These are phyloP conservation scores for Oncorhynchus mykiss DNA, from an alignment of 2,113 vertebrate species.

Conservation along the genomic window DNA sequence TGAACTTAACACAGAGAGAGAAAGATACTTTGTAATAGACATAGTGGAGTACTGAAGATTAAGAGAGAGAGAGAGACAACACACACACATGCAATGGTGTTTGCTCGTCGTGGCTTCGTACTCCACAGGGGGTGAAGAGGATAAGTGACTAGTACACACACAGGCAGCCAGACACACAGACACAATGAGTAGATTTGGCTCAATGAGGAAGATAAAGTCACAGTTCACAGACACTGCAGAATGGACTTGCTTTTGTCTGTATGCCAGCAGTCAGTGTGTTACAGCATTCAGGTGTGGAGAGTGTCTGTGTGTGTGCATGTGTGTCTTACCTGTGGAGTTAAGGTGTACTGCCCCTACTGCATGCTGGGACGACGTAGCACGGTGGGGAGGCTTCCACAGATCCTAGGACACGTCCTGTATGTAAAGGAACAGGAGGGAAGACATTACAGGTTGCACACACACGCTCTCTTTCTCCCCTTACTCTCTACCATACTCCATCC, in stretches of 20 bases:
- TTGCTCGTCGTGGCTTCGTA: no score
- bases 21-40: not conserved
- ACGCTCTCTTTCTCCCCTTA: not conserved
- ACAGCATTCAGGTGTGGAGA: not conserved
- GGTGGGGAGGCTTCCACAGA: conserved; percentile 51
- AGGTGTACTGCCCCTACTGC: conserved; percentile 45
- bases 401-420: conserved; percentile 65
- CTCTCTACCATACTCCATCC: not conserved
- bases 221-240: not conserved
- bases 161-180: not conserved
- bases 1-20: conserved; percentile 42
- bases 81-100: not conserved
- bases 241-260: not conserved
- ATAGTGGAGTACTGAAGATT: not conserved
- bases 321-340: conserved; percentile 58
- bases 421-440: conserved; percentile 44
- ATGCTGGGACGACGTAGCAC: conserved; percentile 46
- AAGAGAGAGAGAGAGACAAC: not conserved
- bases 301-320: not conserved
- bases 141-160: not conserved
- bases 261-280: not conserved
- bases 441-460: conserved; percentile 31
- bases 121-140: no score
- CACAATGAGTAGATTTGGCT: not conserved
- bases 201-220: not conserved